phyloP scores from a whole-genome alignment of 2,888 invertebrate species.

The Acanthoscelides obtectus region DNA sequence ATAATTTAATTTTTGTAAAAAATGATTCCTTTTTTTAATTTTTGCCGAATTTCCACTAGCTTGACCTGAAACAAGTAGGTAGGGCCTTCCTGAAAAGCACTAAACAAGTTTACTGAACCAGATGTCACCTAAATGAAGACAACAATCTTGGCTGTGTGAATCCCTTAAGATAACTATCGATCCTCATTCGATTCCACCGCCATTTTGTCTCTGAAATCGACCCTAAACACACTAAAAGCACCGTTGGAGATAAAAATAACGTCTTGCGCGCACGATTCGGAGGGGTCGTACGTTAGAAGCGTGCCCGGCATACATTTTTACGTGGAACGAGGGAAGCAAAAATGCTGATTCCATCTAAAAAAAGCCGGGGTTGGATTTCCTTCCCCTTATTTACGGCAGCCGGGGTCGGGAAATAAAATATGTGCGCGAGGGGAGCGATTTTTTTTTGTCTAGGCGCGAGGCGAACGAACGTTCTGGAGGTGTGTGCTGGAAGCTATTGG shows the following conservation, averaged over 20 bases:
- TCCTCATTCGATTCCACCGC: neutral
- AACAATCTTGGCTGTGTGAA: too few relatives aligned
- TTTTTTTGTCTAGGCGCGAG: neutral
- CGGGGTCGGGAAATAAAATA: neutral
- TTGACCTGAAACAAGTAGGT: too few relatives aligned
- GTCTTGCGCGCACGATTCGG: neutral
- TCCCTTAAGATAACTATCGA: neutral
- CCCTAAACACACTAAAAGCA: neutral
- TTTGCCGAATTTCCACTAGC: too few relatives aligned
- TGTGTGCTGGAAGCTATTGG: neutral
- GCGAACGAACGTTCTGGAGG: neutral
- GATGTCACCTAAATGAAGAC: too few relatives aligned
- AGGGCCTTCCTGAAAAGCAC: too few relatives aligned
- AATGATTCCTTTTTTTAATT: too few relatives aligned
- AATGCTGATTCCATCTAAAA: slow-evolving; percentile 24
- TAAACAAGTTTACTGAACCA: too few relatives aligned
- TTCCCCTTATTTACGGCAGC: neutral
- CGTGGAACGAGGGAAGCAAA: slow-evolving; percentile 18
- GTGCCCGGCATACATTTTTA: slow-evolving; percentile 21
- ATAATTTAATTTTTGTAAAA: too few relatives aligned
- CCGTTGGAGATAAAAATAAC: neutral
- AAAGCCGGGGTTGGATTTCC: slow-evolving; percentile 8
- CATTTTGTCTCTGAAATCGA: neutral
- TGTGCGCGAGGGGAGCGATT: neutral
- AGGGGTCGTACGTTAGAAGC: slow-evolving; percentile 10